Percentiles rank a stretch among this genome's conserved stretches.
Evolutionary conservation across 2,888 invertebrate species (phyloP).

Genomic region (Dexiosoma caninum): DNA sequence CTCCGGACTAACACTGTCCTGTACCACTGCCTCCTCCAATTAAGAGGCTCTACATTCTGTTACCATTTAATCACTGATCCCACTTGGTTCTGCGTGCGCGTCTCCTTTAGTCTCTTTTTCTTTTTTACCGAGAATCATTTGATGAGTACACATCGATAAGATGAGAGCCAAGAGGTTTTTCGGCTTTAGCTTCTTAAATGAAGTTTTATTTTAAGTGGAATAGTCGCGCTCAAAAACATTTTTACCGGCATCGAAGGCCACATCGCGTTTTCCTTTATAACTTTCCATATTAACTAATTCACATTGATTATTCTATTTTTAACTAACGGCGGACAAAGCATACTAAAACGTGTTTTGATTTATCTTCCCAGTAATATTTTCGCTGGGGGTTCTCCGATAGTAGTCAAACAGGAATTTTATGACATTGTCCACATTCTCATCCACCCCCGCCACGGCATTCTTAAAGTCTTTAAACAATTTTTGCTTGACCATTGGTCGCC

Average conservation of each 20-base stretch:
- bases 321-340: conserved; percentile 18
- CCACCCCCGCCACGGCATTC: background rate
- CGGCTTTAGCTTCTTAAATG: background rate
- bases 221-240: conserved; percentile 21
- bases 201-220: conserved; percentile 17
- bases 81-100: too few relatives aligned
- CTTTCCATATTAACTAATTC: background rate
- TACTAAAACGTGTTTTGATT: conserved; percentile 22
- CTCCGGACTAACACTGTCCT: too few relatives aligned
- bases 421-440: conserved; percentile 8
- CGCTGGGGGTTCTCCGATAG: conserved; percentile 27
- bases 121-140: too few relatives aligned
- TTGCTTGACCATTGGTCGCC: too few relatives aligned
- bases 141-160: conserved; percentile 2
- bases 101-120: too few relatives aligned
- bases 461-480: background rate
- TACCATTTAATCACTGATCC: too few relatives aligned
- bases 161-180: conserved; percentile 20
- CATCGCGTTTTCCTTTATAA: background rate
- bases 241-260: background rate
- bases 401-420: conserved; percentile 28
- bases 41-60: too few relatives aligned
- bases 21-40: too few relatives aligned
- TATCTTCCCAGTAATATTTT: conserved; percentile 25
- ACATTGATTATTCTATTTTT: conserved; percentile 8